A percentile compares a stretch with the other conserved stretches of the same genome.
phyloP scores from a whole-genome alignment of 2,113 vertebrate genomes.

The Zosterops pallidus region DNA sequence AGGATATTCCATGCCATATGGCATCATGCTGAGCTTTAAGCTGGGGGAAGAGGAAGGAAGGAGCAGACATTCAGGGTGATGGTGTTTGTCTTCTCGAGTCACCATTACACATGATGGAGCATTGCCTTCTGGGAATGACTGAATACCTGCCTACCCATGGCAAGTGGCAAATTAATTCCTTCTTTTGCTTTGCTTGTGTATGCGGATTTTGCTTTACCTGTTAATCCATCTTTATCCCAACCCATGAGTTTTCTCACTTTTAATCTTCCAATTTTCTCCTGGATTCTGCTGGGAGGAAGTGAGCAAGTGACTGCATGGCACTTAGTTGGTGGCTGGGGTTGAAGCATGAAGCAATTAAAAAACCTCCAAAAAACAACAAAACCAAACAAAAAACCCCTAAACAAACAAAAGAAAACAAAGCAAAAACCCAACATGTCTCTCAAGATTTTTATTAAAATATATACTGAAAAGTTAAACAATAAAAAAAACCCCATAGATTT shows the following conservation, averaged over 20 bases:
- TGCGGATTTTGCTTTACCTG: neutral
- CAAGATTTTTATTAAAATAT: neutral
- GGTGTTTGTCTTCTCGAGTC: neutral
- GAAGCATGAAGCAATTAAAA: neutral
- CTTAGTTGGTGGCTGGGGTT: neutral
- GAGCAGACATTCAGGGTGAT: neutral
- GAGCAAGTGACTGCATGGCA: neutral
- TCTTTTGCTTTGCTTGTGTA: neutral
- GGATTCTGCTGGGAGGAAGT: neutral
- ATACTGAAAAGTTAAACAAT: neutral
- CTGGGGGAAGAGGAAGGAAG: neutral
- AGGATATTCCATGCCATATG: neutral
- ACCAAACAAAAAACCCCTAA: neutral
- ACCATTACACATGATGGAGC: neutral
- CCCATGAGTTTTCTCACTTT: neutral
- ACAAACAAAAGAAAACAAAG: neutral
- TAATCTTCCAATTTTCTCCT: neutral
- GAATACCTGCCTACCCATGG: neutral
- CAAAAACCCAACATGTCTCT: rapidly evolving
- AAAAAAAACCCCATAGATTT: neutral
- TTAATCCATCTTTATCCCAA: neutral
- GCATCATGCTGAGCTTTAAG: neutral
- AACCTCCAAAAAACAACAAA: no score
- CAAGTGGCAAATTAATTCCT: neutral
- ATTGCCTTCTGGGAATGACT: neutral